phyloP scores from a whole-genome alignment of 2,888 invertebrate genomes.

The Campopleginae sp. region DNA sequence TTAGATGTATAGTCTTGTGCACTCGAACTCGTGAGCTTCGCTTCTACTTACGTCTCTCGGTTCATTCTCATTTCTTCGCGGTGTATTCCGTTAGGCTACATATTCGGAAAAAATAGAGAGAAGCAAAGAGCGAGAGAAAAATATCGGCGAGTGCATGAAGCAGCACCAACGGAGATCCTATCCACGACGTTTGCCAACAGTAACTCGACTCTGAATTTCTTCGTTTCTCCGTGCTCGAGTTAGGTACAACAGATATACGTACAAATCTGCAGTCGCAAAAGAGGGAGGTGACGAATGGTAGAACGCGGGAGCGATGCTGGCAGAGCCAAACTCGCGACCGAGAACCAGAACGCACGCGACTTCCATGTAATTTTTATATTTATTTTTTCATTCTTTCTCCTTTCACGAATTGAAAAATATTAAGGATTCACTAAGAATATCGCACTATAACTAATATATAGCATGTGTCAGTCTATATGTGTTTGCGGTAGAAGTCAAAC shows the following conservation, averaged over 20 bases:
- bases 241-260: constrained; percentile 57
- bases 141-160: constrained; percentile 53
- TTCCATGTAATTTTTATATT: constrained; percentile 59
- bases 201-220: constrained; percentile 71
- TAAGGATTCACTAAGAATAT: constrained; percentile 55
- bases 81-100: constrained; percentile 33
- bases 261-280: constrained; percentile 47
- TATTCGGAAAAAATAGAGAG: neutral
- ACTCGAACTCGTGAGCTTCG: constrained; percentile 49
- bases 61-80: constrained; percentile 63
- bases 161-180: constrained; percentile 65
- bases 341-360: constrained; percentile 61
- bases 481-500: constrained; percentile 33
- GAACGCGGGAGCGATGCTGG: neutral
- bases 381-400: constrained; percentile 3
- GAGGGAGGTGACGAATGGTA: neutral
- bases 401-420: constrained; percentile 44
- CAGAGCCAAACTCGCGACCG: constrained; percentile 37
- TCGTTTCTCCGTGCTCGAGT: constrained; percentile 46
- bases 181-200: constrained; percentile 77
- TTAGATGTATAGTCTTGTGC: constrained; percentile 45
- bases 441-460: neutral
- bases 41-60: constrained; percentile 69
- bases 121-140: neutral
- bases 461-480: constrained; percentile 39